Evolutionary conservation across 2,797 vertebrate genomes (phyloP).

Genomic region (Tokudaia muenninki): DNA sequence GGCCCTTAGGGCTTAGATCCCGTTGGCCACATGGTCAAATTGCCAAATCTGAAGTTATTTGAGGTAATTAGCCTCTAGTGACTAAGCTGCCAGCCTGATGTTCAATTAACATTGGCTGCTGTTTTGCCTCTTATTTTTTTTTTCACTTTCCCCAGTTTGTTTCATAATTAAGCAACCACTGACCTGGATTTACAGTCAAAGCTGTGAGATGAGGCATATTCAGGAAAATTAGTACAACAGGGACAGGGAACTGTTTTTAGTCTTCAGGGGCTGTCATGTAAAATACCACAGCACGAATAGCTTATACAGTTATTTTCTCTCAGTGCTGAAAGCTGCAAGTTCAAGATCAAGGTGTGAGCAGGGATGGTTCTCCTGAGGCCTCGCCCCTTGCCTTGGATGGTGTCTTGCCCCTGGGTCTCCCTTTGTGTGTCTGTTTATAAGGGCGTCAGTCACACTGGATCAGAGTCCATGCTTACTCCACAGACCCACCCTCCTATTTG

Average conservation of each 20-base stretch:
- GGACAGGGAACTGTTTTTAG: not conserved
- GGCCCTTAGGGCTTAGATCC: not conserved
- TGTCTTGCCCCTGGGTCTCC: not conserved
- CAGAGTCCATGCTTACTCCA: not conserved
- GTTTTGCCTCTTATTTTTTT: not conserved
- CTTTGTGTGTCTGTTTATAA: not conserved
- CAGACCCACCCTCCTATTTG: not conserved
- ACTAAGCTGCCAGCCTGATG: not conserved
- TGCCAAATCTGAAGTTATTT: slow-evolving; percentile 18
- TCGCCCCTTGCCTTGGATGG: not conserved
- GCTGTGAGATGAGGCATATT: not conserved
- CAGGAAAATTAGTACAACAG: not conserved
- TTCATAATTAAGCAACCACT: not conserved
- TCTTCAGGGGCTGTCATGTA: not conserved
- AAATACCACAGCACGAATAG: not conserved
- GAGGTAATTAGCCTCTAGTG: not conserved
- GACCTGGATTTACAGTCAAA: slow-evolving; percentile 1
- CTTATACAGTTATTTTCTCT: not conserved
- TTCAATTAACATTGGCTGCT: not conserved
- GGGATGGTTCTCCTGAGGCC: not conserved
- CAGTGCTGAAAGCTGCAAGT: not conserved
- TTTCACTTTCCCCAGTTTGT: not conserved
- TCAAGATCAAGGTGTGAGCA: not conserved
- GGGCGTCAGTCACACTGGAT: not conserved
- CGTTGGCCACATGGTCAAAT: not conserved